Conservation (phyloP, 1,140 invertebrate genomes). For the Drosophila elegans region DNA sequence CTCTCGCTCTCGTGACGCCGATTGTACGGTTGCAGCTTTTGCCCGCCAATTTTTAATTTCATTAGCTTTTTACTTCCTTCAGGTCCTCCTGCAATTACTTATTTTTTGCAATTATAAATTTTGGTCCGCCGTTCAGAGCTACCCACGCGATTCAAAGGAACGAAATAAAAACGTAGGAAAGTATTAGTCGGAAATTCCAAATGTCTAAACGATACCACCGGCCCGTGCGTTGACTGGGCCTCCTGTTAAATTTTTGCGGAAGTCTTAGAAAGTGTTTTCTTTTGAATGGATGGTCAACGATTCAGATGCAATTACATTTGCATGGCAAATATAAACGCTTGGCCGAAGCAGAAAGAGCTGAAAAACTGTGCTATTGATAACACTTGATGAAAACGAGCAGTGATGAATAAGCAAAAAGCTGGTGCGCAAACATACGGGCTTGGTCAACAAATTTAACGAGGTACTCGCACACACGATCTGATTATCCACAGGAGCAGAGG, state of each 20-base stretch:
- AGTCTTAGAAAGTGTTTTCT: not conserved
- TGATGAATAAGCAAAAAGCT: slow-evolving; percentile 51
- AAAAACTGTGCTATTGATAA: slow-evolving; percentile 16
- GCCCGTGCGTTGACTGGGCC: not conserved
- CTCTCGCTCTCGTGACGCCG: not conserved
- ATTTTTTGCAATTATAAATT: slow-evolving; percentile 5
- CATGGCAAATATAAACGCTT: not conserved
- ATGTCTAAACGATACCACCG: no score
- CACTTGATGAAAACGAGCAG: slow-evolving; percentile 15
- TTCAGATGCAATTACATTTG: no score
- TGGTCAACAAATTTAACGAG: slow-evolving; percentile 47
- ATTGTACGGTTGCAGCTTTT: not conserved
- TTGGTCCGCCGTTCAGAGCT: not conserved
- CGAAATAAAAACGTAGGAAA: not conserved
- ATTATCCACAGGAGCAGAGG: slow-evolving; percentile 6
- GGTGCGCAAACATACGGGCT: slow-evolving; percentile 13
- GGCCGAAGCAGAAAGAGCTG: not conserved
- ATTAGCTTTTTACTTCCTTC: slow-evolving; percentile 14
- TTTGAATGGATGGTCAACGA: not conserved
- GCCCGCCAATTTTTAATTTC: slow-evolving; percentile 8
- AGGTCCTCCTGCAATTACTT: not conserved
- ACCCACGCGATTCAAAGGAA: slow-evolving; percentile 25
- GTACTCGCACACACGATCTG: slow-evolving; percentile 40
- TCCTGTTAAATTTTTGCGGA: not conserved
- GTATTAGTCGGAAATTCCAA: not conserved